A percentile compares a stretch with the other conserved stretches of the same genome.
These are phyloP conservation scores for Caranx ignobilis DNA, from an alignment of 2,113 vertebrate genomes.

Conservation along the genomic window DNA sequence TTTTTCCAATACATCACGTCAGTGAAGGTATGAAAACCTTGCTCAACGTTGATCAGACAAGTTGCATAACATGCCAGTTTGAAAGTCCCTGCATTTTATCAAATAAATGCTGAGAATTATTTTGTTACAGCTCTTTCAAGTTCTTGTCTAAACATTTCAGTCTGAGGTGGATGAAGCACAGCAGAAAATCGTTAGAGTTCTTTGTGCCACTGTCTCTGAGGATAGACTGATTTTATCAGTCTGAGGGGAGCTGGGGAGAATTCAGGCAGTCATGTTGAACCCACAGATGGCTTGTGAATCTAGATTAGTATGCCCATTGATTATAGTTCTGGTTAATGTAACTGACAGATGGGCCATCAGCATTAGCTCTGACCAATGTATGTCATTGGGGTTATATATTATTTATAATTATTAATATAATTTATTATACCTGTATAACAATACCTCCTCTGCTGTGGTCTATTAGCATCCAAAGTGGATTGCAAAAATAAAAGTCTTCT, in stretches of 20 bases:
- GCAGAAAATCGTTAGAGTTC: constrained; percentile 46
- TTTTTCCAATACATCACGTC: background rate
- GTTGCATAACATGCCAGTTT: constrained; percentile 25
- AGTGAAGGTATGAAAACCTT: constrained; percentile 1
- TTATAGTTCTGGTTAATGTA: constrained; percentile 35
- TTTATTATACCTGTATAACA: constrained; percentile 1
- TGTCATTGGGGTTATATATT: constrained; percentile 31
- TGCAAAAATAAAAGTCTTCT: background rate
- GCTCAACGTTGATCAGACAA: constrained; percentile 24
- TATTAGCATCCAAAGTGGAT: background rate
- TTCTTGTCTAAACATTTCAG: constrained; percentile 26
- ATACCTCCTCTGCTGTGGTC: background rate
- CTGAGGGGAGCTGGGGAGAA: constrained; percentile 14
- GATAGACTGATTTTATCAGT: constrained; percentile 50
- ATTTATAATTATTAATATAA: constrained; percentile 30
- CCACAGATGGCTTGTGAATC: constrained; percentile 52
- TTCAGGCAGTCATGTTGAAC: constrained; percentile 30
- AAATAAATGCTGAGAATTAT: constrained; percentile 22
- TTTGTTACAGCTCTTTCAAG: constrained; percentile 36
- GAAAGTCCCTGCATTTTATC: constrained; percentile 8
- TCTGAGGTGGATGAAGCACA: constrained; percentile 25
- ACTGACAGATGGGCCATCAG: constrained; percentile 45
- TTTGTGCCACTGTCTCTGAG: constrained; percentile 42
- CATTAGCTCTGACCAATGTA: constrained; percentile 48
- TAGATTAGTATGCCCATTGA: constrained; percentile 53